Evolutionary conservation across 2,888 invertebrate species (phyloP), one percentile per base, ranked within the genome.

Genomic region (Tigriopus californicus): DNA sequence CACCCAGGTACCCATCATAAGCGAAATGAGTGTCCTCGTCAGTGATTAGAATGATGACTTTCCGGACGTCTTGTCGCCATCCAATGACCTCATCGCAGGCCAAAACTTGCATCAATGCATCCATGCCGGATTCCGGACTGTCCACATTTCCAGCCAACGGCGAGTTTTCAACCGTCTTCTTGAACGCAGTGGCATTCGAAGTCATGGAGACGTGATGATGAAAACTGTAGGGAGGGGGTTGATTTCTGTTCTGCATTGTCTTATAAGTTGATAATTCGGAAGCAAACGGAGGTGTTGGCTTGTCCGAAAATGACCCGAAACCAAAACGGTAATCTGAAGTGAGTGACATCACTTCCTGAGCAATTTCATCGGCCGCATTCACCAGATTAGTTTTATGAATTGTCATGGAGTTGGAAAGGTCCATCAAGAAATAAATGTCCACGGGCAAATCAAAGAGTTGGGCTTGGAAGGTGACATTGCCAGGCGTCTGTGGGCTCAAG

Each of bases 201-300:
- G 53, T 33, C 1, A 60, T 22, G 8, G 46, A 20, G 47, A 60
- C 56, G n/a, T 47, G 58, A 56, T 60, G 60, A 18, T 42, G 46
- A 33, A 33, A 40, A 24, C 40, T 24, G 41, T 33, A 41, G 41
- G 54, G 41, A n/a, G 15, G 41, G 10, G 41, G 12, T 18, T 41
- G 41, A n/a, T 33, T 18, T 40, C 53, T 1, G 12, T 18, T 22
- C 2, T n/a, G n/a, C n/a, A n/a, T n/a, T n/a, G n/a, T 53, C 53
- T 24, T 18, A 15, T 52, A 25, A 4, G 52, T 52, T 13, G 33
- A 13, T 33, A 33, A 33, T 8, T 44, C 44, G 10, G 15, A 15
- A 11, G 33, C 33, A 33, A 54, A 54, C 12, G 54, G 54, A n/a
- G 54, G 41, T 8, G 41, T 41, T 1, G 41, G 41, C n/a, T 54